Evolutionary conservation across 2,113 vertebrate species (phyloP).

Genomic region (Heptranchias perlo): DNA sequence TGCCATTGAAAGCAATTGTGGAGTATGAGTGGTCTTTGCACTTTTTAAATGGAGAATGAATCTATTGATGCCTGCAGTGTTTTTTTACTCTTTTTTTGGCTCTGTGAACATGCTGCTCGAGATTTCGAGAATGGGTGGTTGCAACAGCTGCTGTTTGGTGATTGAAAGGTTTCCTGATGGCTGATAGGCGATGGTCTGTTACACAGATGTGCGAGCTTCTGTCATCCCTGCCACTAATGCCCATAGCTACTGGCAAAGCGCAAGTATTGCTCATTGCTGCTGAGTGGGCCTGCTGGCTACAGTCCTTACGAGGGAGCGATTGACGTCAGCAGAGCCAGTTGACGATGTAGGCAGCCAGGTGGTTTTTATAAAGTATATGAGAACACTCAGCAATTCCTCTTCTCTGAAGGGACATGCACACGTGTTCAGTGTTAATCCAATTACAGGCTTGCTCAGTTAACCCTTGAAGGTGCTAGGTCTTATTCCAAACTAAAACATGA

Average conservation of each 20-base stretch:
- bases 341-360: conserved; percentile 39
- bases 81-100: background rate
- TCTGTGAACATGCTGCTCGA: conserved; percentile 5
- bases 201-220: conserved; percentile 38
- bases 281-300: background rate
- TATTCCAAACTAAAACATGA: background rate
- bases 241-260: conserved; percentile 36
- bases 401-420: background rate
- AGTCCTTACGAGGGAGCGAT: conserved; percentile 29
- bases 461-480: background rate
- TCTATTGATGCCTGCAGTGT: background rate
- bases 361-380: conserved; percentile 32
- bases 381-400: background rate
- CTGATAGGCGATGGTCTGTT: conserved; percentile 39
- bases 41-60: background rate
- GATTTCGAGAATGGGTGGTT: background rate
- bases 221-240: conserved; percentile 36
- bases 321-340: conserved; percentile 38
- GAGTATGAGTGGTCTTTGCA: background rate
- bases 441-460: background rate
- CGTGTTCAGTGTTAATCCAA: background rate
- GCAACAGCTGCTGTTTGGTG: conserved; percentile 14
- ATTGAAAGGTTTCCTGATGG: conserved; percentile 15
- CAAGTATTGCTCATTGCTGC: background rate
- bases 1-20: background rate